These are phyloP conservation scores for Sinosuthora webbiana DNA, from an alignment of 2,113 vertebrate genomes.

Conservation along the genomic window DNA sequence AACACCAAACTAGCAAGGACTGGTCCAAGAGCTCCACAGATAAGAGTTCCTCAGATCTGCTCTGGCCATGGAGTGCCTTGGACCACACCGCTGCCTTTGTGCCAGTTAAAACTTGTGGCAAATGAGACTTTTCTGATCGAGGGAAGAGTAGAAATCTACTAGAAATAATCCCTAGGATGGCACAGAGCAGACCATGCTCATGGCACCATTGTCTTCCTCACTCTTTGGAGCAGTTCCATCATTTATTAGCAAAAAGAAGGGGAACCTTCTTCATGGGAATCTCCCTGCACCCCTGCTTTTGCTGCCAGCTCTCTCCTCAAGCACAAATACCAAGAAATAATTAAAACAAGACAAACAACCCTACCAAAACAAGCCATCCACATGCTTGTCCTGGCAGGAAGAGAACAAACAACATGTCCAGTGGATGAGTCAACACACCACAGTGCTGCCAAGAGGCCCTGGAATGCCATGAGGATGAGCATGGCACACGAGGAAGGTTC, in stretches of 20 bases:
- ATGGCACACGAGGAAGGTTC: neutral
- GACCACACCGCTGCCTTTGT: fast-evolving
- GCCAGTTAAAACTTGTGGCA: neutral
- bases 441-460: neutral
- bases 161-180: neutral
- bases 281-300: neutral
- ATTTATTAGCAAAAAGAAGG: neutral
- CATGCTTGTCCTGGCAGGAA: neutral
- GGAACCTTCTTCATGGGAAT: neutral
- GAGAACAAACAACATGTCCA: neutral
- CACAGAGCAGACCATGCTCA: fast-evolving
- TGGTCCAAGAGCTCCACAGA: neutral
- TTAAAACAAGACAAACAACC: neutral
- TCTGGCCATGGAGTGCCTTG: fast-evolving
- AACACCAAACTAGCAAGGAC: fast-evolving
- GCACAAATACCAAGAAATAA: neutral
- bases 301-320: neutral
- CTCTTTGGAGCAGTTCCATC: neutral
- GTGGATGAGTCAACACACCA: neutral
- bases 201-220: fast-evolving
- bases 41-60: neutral
- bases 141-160: neutral
- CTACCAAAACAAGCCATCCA: conserved; percentile 1
- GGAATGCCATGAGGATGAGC: neutral
- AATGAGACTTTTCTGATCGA: neutral